Base-by-base conservation (phyloP, 2,113 vertebrate species). In the Corydoras sp. region DNA sequence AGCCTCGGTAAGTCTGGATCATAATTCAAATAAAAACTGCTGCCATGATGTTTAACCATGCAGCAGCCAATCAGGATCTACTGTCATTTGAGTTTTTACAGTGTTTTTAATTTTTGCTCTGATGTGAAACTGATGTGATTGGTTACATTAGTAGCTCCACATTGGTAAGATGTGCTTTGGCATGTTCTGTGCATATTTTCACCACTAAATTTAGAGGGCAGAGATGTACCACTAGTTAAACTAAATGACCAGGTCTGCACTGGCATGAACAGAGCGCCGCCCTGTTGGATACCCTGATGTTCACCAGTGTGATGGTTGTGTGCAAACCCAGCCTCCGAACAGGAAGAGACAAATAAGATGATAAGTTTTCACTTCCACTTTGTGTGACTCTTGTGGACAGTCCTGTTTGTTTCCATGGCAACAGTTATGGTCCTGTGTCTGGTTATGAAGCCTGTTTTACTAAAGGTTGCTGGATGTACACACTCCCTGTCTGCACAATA, bases 201-300 rank as follows among this genome's bases (percentile, higher is more conserved):
- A 74, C 77, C 74, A 76, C 74, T 76, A 72, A 76, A 73, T 70
- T 70, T 76, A 70, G 58, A 53, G 71, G 72, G 62, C 71, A 66
- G 31, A 51, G 62, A 70, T 72, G 31, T 70, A 67, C 65, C 61
- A 58, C 77, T 80, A 48, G 69, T 82, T 65, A 80, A 68, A 59
- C 76, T 72, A 78, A 79, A 82, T 86, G 85, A 86, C 86, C 86
- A 88, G 85, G 83, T 85, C 82, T 89, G 86, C 85, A 88, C 88
- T 87, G 82, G 86, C 80, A 77, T 75, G 76, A 87, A 77, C 77
- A 82, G 85, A 81, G 63, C n/a, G 56, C 65, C 62, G 58, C 66
- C 31, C 59, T 70, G 43, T 66, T 68, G 68, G 74, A 76, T 62
- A 62, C 56, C 61, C 65, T 65, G 68, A 61, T 24, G 71, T 74